Conservation (phyloP, 2,113 vertebrate species). For the Vidua chalybeata region DNA sequence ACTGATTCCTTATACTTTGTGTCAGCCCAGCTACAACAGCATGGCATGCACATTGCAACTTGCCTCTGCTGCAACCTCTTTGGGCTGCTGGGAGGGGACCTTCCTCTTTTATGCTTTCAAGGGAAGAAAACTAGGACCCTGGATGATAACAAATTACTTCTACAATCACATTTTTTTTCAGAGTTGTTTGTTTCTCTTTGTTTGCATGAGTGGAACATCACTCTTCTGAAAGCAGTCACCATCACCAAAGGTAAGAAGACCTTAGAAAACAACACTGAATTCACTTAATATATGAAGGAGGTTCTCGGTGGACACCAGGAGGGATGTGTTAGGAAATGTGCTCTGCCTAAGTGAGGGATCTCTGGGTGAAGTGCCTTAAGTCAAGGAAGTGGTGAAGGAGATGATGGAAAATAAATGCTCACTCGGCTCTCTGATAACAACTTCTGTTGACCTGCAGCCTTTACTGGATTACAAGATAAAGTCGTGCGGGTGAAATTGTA, state of each 20-base stretch:
- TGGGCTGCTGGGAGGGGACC: background rate
- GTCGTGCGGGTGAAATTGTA: constrained; percentile 36
- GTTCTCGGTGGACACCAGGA: background rate
- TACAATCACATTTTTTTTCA: background rate
- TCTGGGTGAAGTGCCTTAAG: constrained; percentile 7
- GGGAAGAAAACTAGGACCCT: background rate
- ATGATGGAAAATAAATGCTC: background rate
- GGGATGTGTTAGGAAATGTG: background rate
- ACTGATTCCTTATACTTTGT: background rate
- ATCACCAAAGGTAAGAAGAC: background rate
- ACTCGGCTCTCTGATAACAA: background rate
- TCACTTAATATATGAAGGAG: background rate
- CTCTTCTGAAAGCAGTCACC: background rate
- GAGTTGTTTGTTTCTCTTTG: background rate
- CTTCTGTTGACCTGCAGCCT: constrained; percentile 1
- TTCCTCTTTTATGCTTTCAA: constrained; percentile 13
- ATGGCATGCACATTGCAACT: background rate
- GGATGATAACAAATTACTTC: background rate
- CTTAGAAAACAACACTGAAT: background rate
- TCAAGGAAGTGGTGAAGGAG: background rate
- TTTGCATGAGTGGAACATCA: background rate
- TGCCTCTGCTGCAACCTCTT: background rate
- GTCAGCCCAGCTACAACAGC: background rate
- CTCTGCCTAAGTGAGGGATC: background rate
- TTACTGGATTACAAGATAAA: constrained; percentile 54